Evolutionary conservation across 2,113 vertebrate species (phyloP), one percentile per base, ranked within the genome.

Genomic region (Xiphophorus maculatus): DNA sequence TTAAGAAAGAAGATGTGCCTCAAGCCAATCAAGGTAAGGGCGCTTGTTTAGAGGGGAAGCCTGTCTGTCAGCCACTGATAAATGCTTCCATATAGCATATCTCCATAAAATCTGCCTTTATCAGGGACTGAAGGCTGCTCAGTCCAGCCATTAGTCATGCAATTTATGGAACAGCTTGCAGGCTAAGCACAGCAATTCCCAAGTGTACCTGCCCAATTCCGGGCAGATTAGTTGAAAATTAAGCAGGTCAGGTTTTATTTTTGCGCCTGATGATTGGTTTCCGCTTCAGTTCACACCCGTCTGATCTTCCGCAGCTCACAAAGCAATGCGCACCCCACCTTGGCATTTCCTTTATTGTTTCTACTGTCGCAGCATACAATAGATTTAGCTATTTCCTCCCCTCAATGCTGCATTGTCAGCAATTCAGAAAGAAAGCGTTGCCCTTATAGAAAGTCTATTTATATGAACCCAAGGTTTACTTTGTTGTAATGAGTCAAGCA

Each of bases 31-130:
- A 79, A 80, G 73, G 73, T 81, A 76, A 66, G 35, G 72, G 51
- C 30, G 25, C 67, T 40, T 70, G 66, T 71, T 74, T 85, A 66
- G 15, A 14, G 3, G 71, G 48, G 60, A 42, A 68, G 54, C 58
- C 80, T 63, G 91, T 77, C 94, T 95, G 95, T 93, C 94, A 90
- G 89, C n/a, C 27, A 72, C 92, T 95, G 95, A 95, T 95, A 95
- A 95, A 95, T 93, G 91, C 90, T 91, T 90, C 84, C 73, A 78
- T 85, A 86, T 87, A 83, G 90, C 93, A 93, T 93, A 94, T 95
- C 94, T 94, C 91, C 91, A 93, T 95, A 93, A 94, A 94, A 95
- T 93, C 93, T 87, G 86, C 78, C 88, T 93, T 91, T 90, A 92
- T 94, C 90, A 64, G 80, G 82, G 79, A 88, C 17, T 28, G 80